These are phyloP conservation scores for Orchesellides sinensis DNA, from an alignment of 2,888 invertebrate genomes.

Conservation along the genomic window DNA sequence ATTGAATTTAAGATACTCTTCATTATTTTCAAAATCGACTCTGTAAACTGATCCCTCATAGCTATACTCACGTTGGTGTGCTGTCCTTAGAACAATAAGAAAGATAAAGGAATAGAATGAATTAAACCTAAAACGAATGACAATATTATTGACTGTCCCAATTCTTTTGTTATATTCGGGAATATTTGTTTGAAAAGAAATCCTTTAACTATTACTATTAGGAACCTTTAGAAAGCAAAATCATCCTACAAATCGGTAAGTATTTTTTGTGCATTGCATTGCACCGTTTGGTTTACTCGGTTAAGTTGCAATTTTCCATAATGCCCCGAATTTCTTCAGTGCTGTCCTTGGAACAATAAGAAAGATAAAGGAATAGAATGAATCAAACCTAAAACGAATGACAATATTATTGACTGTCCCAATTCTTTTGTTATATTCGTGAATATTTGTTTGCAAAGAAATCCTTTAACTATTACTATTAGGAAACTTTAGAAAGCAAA, in stretches of 20 bases:
- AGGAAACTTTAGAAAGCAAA: too few relatives aligned
- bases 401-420: background rate
- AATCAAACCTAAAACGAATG: background rate
- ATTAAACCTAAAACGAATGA: background rate
- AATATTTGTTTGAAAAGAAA: background rate
- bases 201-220: too few relatives aligned
- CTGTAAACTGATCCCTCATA: background rate
- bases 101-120: background rate
- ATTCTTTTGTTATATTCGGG: background rate
- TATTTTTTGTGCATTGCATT: too few relatives aligned
- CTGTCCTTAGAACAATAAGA: background rate
- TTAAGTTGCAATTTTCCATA: too few relatives aligned
- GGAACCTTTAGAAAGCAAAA: too few relatives aligned
- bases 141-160: background rate
- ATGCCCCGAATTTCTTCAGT: too few relatives aligned
- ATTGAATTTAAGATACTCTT: conserved; percentile 33
- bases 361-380: background rate
- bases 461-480: too few relatives aligned
- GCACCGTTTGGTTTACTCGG: too few relatives aligned
- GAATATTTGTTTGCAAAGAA: background rate
- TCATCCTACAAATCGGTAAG: too few relatives aligned
- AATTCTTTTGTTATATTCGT: background rate
- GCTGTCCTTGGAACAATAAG: background rate
- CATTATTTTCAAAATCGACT: background rate
- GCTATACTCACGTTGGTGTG: background rate